These are phyloP conservation scores for Drosophila ercepeae DNA, from an alignment of 1,140 invertebrate species.

Conservation along the genomic window DNA sequence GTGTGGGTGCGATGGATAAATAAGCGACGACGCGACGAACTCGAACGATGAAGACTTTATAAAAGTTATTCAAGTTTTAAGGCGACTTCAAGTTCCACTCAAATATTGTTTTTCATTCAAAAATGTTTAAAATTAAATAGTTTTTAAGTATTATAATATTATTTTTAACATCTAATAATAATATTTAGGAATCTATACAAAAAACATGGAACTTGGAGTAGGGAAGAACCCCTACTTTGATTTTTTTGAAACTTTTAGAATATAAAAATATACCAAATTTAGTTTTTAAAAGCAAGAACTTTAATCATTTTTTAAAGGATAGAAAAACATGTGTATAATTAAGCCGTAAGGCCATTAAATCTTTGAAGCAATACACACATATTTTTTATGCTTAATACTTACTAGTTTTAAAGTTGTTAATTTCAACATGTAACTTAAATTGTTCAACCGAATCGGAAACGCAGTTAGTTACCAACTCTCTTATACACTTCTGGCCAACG, in stretches of 20 bases:
- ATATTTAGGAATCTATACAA: not conserved
- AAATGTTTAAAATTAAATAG: not conserved
- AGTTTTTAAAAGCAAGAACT: no score
- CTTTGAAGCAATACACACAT: no score
- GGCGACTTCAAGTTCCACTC: slow-evolving; percentile 8
- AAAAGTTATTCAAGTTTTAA: slow-evolving; percentile 1
- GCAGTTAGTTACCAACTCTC: not conserved
- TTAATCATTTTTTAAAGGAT: no score
- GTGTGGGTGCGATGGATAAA: slow-evolving; percentile 48
- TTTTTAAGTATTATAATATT: no score
- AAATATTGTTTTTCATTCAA: not conserved
- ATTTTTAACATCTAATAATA: not conserved
- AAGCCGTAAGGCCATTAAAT: no score
- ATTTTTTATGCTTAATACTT: not conserved
- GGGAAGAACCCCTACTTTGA: not conserved
- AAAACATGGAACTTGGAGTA: no score
- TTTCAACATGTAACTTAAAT: slow-evolving; percentile 6
- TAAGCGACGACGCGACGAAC: slow-evolving; percentile 44
- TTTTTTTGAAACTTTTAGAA: not conserved
- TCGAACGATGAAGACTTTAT: slow-evolving; percentile 36
- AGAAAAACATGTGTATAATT: no score
- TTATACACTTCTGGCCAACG: slow-evolving; percentile 5
- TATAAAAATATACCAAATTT: no score
- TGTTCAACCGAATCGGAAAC: slow-evolving; percentile 14
- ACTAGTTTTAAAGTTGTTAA: not conserved